Evolutionary conservation across 2,113 vertebrate genomes (phyloP), one percentile per base, ranked within the genome.

Genomic region (Trogon surrucura): DNA sequence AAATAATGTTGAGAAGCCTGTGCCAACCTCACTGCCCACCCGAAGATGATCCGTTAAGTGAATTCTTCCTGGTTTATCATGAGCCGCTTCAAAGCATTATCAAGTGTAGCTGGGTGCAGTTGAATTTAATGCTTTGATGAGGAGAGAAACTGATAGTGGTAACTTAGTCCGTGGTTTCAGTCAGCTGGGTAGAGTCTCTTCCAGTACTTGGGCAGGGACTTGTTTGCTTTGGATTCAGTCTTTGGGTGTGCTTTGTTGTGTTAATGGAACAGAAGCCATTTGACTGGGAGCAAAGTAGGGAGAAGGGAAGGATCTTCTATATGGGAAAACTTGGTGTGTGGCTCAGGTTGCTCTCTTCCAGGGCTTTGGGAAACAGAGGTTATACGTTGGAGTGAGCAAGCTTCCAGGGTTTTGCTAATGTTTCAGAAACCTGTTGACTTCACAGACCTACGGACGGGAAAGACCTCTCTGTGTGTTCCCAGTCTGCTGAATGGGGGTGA

Each of bases 391-490:
- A 41, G 13, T 64, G 29, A 48, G 69, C 60, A 60, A 26, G 36
- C 29, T 77, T 36, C 30, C 50, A 67, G 30, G 15, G 15, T 51
- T 69, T 73, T 83, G 25, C 25, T 88, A 5, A 13, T 57, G 10
- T 58, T 89, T 50, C 45, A 56, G 7, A 89, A 75, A 22, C 16
- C 30, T 48, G 0, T 11, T 32, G 27, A n/a, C 50, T 88, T 67
- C 1, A 6, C 25, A 36, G 36, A 11, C 7, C 17, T 23, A 3
- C 12, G 17, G 65, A 51, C 10, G n/a, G 78, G 0, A 25, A n/a
- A 51, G 36, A 44, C 18, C 48, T 70, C 48, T 70, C 0, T 23
- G 8, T n/a, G 4, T 29, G 7, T 74, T 91, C 14, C 22, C 16
- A 50, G 3, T 47, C 5, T 62, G 27, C n/a, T 66, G 25, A 48